Evolutionary conservation across 2,888 invertebrate species (phyloP), one percentile per base, ranked within the genome.

Genomic region (Caenorhabditis drosophilae): DNA sequence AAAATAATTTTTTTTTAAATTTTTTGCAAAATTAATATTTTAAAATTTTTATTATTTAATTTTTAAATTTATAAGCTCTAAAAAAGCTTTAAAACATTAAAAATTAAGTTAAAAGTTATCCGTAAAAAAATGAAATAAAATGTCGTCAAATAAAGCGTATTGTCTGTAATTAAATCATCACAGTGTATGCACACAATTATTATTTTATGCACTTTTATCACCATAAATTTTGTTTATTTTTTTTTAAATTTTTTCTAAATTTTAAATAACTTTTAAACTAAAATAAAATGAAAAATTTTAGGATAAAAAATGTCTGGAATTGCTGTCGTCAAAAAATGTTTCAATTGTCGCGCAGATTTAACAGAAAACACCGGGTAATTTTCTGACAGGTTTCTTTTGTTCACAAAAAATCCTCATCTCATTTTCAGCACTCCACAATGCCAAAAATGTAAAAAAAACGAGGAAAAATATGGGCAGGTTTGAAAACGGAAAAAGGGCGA

Each of bases 401-500:
- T 50, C 41, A 22, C 9, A 42, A 35, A 42, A 31, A 11, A 18
- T 3, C n/a, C 15, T 41, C n/a, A 45, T 48, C 23, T n/a, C 1
- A 18, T 58, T 59, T 53, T 58, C 55, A 64, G 64, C 26, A 20
- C n/a, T 15, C n/a, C 54, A 1, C 64, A 77, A 36, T 80, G 80
- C 44, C 64, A 63, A 22, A 77, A 78, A 47, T 80, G 80, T 45
- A 60, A 69, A 47, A 74, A 76, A 50, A 80, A 80, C 46, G 77
- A 79, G 58, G 67, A 48, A 4, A 76, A 75, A 41, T 80, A 79
- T 44, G 80, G 80, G 38, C 68, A 70, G 62, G 78, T 78, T n/a
- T n/a, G n/a, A n/a, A n/a, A n/a, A n/a, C 23, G 2, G 4, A 26
- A 38, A 40, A 49, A 49, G 25, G 18, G n/a, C 15, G 7, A 27